Evolutionary conservation across 1,140 invertebrate genomes (phyloP).

Genomic region (Drosophila quadrilineata): DNA sequence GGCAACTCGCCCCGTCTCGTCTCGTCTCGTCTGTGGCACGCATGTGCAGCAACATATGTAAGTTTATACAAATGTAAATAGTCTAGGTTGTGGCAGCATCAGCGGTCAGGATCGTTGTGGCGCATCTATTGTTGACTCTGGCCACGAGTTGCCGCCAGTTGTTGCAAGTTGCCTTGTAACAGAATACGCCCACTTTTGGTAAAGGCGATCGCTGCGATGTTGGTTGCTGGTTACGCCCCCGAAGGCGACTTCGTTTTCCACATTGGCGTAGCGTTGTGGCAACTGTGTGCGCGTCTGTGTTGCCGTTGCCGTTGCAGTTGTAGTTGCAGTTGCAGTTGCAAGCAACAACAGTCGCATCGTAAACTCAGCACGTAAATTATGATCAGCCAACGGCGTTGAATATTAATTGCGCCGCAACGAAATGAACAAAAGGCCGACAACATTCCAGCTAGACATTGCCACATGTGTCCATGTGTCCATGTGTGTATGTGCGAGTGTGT

Average conservation of each 20-base stretch:
- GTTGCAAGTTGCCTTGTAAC: conserved; percentile 39
- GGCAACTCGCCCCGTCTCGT: neutral
- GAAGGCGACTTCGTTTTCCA: neutral
- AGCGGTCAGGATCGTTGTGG: neutral
- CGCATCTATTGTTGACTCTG: conserved; percentile 43
- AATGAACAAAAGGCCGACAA: conserved; percentile 68
- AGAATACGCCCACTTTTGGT: conserved; percentile 62
- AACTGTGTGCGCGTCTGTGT: too few species aligned
- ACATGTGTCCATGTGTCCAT: conserved; percentile 20
- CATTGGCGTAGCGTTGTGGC: conserved; percentile 1
- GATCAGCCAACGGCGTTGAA: conserved; percentile 81
- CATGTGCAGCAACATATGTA: conserved; percentile 46
- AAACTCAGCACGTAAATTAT: conserved; percentile 82
- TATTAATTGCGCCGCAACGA: conserved; percentile 81
- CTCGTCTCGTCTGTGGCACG: too few species aligned
- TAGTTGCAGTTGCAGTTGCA: conserved; percentile 11
- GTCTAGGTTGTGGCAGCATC: conserved; percentile 39
- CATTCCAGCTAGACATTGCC: conserved; percentile 22
- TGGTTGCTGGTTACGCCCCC: conserved; percentile 63
- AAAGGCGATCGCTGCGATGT: conserved; percentile 18
- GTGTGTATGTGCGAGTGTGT: too few species aligned
- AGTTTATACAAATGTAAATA: conserved; percentile 57
- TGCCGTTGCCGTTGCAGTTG: neutral
- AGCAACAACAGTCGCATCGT: conserved; percentile 57
- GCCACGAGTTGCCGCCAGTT: neutral